Conservation (phyloP, 2,113 vertebrate genomes). For the Dicaeum eximium region DNA sequence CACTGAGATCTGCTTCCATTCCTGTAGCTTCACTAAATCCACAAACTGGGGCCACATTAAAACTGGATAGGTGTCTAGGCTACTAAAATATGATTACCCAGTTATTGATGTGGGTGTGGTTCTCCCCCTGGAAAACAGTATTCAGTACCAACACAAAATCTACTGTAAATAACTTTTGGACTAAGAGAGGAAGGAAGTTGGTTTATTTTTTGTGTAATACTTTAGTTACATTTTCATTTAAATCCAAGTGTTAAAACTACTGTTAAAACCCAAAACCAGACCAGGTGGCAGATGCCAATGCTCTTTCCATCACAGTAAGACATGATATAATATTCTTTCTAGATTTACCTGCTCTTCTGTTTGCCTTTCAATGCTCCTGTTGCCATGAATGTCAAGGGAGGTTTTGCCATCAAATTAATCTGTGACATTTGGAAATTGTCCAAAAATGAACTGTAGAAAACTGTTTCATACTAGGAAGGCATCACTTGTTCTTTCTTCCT, state of each 20-base stretch:
- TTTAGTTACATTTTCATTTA: background rate
- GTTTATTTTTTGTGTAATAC: background rate
- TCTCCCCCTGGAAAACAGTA: rapidly evolving
- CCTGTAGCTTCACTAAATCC: background rate
- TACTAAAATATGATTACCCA: background rate
- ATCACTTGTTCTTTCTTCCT: background rate
- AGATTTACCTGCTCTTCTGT: background rate
- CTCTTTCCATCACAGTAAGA: background rate
- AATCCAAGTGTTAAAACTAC: background rate
- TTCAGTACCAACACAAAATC: background rate
- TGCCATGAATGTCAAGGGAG: background rate
- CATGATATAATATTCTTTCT: background rate
- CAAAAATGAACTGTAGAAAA: background rate
- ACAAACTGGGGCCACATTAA: background rate
- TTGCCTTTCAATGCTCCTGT: background rate
- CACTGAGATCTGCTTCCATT: background rate
- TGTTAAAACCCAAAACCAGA: background rate
- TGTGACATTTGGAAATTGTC: background rate
- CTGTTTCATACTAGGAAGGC: background rate
- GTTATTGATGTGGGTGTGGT: background rate
- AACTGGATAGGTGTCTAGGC: background rate
- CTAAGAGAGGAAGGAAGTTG: background rate
- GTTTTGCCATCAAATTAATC: slow-evolving; percentile 1
- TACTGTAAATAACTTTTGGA: background rate
- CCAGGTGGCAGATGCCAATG: background rate